phyloP scores from a whole-genome alignment of 1,140 invertebrate genomes.

The Xylocopa sonorina region DNA sequence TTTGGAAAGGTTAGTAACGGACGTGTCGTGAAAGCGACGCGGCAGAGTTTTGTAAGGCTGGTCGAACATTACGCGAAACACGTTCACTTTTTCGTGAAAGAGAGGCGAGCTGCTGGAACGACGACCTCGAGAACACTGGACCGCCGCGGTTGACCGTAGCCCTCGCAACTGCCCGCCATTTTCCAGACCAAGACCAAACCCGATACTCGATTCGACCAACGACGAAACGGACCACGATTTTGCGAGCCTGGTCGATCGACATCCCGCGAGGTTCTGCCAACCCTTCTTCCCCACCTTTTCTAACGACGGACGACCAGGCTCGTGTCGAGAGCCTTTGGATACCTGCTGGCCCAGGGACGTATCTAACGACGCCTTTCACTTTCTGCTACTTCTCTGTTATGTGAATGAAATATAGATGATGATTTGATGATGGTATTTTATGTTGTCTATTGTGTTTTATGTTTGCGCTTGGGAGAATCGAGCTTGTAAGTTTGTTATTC shows the following conservation, averaged over 20 bases:
- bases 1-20: constrained; percentile 63
- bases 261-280: constrained; percentile 71
- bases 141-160: constrained; percentile 39
- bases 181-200: constrained; percentile 31
- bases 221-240: constrained; percentile 50
- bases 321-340: not conserved
- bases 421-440: too few relatives aligned
- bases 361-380: constrained; percentile 22
- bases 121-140: constrained; percentile 54
- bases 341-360: constrained; percentile 36
- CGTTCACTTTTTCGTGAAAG: constrained; percentile 69
- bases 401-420: too few relatives aligned
- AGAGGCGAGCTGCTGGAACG: constrained; percentile 30
- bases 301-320: constrained; percentile 19
- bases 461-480: too few relatives aligned
- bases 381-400: too few relatives aligned
- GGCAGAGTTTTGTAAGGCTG: constrained; percentile 48
- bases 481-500: too few relatives aligned
- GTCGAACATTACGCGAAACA: constrained; percentile 57
- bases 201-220: constrained; percentile 25
- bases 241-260: constrained; percentile 64
- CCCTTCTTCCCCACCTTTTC: constrained; percentile 42
- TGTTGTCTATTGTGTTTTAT: too few relatives aligned
- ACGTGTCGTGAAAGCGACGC: constrained; percentile 66
- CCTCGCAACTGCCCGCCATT: constrained; percentile 33